Percentiles rank a stretch among this genome's conserved stretches.
These are phyloP conservation scores for Axis porcinus DNA, from an alignment of 2,113 vertebrate genomes.

Conservation along the genomic window DNA sequence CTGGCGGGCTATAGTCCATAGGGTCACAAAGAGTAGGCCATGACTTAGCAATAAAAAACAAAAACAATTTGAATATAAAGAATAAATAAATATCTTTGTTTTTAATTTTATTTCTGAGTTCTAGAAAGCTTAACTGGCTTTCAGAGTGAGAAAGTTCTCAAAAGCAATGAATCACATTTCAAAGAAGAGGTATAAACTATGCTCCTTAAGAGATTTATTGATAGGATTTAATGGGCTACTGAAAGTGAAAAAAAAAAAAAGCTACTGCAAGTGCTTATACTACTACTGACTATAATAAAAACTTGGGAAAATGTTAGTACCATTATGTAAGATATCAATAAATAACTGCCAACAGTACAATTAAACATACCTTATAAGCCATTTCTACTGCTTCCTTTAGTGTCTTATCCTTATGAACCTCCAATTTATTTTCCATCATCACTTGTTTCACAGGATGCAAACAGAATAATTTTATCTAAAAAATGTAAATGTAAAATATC, in stretches of 20 bases:
- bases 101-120: conserved; percentile 23
- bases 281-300: conserved; percentile 1
- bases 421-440: conserved; percentile 98
- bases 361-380: conserved; percentile 90
- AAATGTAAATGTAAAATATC: conserved; percentile 30
- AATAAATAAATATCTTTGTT: conserved; percentile 10
- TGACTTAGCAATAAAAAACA: background rate
- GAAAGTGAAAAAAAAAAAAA: background rate
- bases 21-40: background rate
- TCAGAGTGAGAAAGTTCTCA: background rate
- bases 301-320: background rate
- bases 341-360: background rate
- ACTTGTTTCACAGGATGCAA: conserved; percentile 94
- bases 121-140: conserved; percentile 17
- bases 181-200: background rate
- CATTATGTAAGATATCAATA: background rate
- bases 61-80: background rate
- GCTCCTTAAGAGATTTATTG: background rate
- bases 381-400: conserved; percentile 95
- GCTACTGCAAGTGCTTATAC: background rate
- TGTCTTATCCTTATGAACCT: conserved; percentile 98
- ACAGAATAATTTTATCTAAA: conserved; percentile 97
- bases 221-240: background rate
- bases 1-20: background rate
- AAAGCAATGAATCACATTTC: background rate